These are phyloP conservation scores for Anarrhichthys ocellatus DNA, from an alignment of 2,113 vertebrate species.

Conservation along the genomic window DNA sequence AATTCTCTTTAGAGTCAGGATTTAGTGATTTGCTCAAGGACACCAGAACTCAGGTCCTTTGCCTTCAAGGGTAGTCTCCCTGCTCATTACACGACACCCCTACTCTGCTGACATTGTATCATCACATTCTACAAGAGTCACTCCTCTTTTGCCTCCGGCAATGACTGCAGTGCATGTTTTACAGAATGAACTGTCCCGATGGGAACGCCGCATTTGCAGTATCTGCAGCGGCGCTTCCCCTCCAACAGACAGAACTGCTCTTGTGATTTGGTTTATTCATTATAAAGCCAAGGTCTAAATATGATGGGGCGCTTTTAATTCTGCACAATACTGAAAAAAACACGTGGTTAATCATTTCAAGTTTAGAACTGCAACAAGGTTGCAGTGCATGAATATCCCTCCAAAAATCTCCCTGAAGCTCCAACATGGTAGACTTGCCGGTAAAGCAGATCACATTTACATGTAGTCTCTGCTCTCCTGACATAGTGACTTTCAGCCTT, in stretches of 20 bases:
- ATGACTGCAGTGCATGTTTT: slow-evolving; percentile 55
- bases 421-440: slow-evolving; percentile 12
- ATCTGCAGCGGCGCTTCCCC: slow-evolving; percentile 30
- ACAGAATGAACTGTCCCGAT: slow-evolving; percentile 47
- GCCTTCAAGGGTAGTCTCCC: slow-evolving; percentile 35
- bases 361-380: slow-evolving; percentile 16
- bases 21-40: slow-evolving; percentile 39
- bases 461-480: slow-evolving; percentile 41
- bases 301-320: slow-evolving; percentile 14
- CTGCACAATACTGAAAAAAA: slow-evolving; percentile 22
- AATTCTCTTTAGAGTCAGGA: slow-evolving; percentile 1
- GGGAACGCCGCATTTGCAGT: slow-evolving; percentile 38
- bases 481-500: slow-evolving; percentile 64
- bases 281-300: slow-evolving; percentile 35
- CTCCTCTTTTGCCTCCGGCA: slow-evolving; percentile 52
- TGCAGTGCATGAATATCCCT: slow-evolving; percentile 21
- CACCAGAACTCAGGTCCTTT: slow-evolving; percentile 30
- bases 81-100: slow-evolving; percentile 20
- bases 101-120: slow-evolving; percentile 11
- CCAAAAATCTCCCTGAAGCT: slow-evolving; percentile 37
- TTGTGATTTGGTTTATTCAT: not conserved
- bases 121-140: slow-evolving; percentile 46
- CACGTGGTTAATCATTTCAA: slow-evolving; percentile 34
- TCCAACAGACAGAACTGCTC: slow-evolving; percentile 3
- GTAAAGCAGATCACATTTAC: slow-evolving; percentile 49